Conservation (phyloP, 2,888 invertebrate genomes). For the Cetonia aurata region DNA sequence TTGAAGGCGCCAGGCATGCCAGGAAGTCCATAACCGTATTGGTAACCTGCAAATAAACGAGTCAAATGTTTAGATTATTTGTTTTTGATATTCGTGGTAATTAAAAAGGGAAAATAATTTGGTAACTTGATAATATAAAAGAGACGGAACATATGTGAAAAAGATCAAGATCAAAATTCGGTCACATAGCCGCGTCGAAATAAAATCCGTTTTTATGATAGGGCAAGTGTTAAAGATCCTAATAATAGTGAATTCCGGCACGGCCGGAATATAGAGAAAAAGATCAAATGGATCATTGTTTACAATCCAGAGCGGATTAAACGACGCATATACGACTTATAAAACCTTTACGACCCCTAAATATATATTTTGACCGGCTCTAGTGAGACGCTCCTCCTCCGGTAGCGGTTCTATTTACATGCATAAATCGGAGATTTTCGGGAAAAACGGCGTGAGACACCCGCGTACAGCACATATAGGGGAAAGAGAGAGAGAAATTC, state of each 20-base stretch:
- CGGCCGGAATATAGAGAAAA: conserved; percentile 35
- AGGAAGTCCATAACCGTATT: conserved; percentile 78
- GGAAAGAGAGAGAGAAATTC: conserved; percentile 33
- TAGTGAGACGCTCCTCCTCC: conserved; percentile 17
- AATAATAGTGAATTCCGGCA: conserved; percentile 44
- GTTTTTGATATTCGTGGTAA: conserved; percentile 13
- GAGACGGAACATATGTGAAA: conserved; percentile 23
- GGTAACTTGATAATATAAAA: conserved; percentile 29
- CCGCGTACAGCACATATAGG: conserved; percentile 1
- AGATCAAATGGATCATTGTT: conserved; percentile 42
- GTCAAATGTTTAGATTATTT: too few species aligned
- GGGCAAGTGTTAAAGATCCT: conserved; percentile 44
- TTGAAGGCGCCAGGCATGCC: conserved; percentile 78
- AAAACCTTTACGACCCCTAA: conserved; percentile 40
- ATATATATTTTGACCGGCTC: conserved; percentile 35
- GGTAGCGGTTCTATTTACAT: conserved; percentile 37
- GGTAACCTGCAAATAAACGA: conserved; percentile 75
- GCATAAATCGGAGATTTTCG: conserved; percentile 38
- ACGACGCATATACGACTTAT: conserved; percentile 42
- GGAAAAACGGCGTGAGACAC: conserved; percentile 12
- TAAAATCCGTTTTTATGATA: conserved; percentile 42
- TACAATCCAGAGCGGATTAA: conserved; percentile 42
- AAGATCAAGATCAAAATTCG: conserved; percentile 35
- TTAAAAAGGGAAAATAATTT: conserved; percentile 29
- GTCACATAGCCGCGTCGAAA: conserved; percentile 36